Evolutionary conservation across 2,797 vertebrate genomes (phyloP).

Genomic region (Sylvia borin): DNA sequence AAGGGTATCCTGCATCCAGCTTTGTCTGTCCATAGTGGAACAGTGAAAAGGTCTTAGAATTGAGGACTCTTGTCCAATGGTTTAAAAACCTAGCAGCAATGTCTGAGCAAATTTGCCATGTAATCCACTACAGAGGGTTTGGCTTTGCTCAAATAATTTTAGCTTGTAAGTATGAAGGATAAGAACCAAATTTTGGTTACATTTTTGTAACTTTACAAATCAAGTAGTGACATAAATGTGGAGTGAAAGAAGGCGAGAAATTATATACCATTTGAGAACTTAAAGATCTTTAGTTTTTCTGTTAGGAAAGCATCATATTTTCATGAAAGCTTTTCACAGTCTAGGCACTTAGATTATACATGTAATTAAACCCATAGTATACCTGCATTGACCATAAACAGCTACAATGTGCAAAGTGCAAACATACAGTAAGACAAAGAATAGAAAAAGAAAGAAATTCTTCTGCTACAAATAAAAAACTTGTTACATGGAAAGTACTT

Average conservation of each 20-base stretch:
- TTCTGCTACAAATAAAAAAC: neutral
- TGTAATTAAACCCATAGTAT: neutral
- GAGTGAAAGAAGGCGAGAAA: neutral
- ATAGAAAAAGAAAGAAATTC: neutral
- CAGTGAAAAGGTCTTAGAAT: neutral
- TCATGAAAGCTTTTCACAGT: neutral
- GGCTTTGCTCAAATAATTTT: neutral
- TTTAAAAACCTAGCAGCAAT: neutral
- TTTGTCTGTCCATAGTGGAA: neutral
- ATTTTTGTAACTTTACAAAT: neutral
- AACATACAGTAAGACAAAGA: neutral
- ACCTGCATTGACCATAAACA: neutral
- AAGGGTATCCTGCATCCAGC: neutral
- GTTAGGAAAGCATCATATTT: neutral
- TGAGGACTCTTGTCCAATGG: neutral
- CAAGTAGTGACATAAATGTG: neutral
- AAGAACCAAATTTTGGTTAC: neutral
- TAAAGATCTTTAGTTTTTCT: neutral
- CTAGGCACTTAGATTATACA: neutral
- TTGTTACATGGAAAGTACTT: neutral
- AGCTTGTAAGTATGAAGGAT: fast-evolving
- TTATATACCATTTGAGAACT: neutral
- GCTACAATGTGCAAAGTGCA: neutral
- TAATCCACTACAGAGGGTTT: neutral
- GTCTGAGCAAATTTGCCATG: neutral